Evolutionary conservation across 2,797 vertebrate species (phyloP), one percentile per base, ranked within the genome.

Genomic region (Apogon hyalosoma): DNA sequence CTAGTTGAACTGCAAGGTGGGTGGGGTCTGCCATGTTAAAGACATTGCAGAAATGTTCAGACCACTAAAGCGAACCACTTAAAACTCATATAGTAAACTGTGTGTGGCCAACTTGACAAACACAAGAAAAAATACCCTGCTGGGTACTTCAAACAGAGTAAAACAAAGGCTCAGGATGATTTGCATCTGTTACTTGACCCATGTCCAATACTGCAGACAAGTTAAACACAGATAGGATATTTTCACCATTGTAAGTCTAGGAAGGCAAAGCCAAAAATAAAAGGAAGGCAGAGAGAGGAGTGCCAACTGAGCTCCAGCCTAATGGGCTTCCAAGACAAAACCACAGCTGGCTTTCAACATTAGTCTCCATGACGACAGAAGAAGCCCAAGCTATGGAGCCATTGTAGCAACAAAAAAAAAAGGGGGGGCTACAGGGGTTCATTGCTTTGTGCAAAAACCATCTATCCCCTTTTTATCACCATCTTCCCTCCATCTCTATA

Each of bases 241-340:
- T 84, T 87, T 67, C 4, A 7, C 62, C 59, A 77, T 79, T 82
- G 62, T 78, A 39, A 58, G 61, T 75, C 79, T 53, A 58, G 71
- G 52, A 63, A 86, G 80, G 77, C 67, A 33, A 78, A 83, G 77
- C 74, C 84, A 83, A 73, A 51, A 77, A 90, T 83, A 85, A 84
- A 87, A 88, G 86, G 76, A 65, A 84, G 84, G 86, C 80, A 38
- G 69, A 84, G 42, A 78, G 42, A 78, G 77, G 75, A 73, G 83
- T 67, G 82, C 87, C 84, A 85, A 83, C 75, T 19, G 52, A 83
- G 81, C 82, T 78, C 67, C 66, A 75, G 86, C 79, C 84, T 91
- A 90, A 91, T 91, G 88, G 90, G 79, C 85, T 80, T 87, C 85
- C 81, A 85, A 89, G 86, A 91, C 88, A 92, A 92, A 92, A 92